Evolutionary conservation across 2,888 invertebrate species (phyloP), one percentile per base, ranked within the genome.

Genomic region (Megalurothrips usitatus): DNA sequence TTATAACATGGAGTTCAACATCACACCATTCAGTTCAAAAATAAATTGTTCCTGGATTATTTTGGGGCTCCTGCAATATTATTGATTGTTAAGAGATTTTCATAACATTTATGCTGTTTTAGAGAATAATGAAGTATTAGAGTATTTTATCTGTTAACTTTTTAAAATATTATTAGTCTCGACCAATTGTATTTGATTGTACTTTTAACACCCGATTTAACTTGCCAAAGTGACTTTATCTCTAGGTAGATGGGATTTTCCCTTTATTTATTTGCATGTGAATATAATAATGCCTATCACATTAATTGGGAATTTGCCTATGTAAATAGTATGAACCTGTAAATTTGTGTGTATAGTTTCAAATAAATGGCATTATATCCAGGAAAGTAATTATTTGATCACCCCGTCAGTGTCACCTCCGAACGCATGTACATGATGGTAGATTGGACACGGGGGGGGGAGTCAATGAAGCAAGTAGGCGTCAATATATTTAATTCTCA

Each of bases 211-310:
- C 26, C 58, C n/a, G 58, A 17, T 58, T 10, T 1, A 58, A 12
- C 68, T 75, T 75, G 68, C 68, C 68, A 75, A 75, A 75, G 68
- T 26, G 26, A 75, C 26, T 75, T 10, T 26, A 75, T 26, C 12
- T 26, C 10, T 10, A 75, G 0, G 8, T 52, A 52, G 58, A 58
- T 6, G 19, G 17, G 58, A 12, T 14, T 14, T 58, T 58, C 3
- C 34, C 34, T 4, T 43, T 43, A 43, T 43, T 43, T 43, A 43
- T 43, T 43, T 43, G 34, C 34, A 43, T 43, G 34, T 43, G 34
- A 43, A 43, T 43, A 4, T 43, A 43, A 43, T 6, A 43, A n/a
- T n/a, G 34, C 34, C 34, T 43, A 6, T 43, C 34, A 43, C n/a
- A 58, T 58, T 17, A 17, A 6, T 58, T 17, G 58, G 2, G 0